phyloP scores from a whole-genome alignment of 2,113 vertebrate genomes.

The Shinisaurus crocodilurus region DNA sequence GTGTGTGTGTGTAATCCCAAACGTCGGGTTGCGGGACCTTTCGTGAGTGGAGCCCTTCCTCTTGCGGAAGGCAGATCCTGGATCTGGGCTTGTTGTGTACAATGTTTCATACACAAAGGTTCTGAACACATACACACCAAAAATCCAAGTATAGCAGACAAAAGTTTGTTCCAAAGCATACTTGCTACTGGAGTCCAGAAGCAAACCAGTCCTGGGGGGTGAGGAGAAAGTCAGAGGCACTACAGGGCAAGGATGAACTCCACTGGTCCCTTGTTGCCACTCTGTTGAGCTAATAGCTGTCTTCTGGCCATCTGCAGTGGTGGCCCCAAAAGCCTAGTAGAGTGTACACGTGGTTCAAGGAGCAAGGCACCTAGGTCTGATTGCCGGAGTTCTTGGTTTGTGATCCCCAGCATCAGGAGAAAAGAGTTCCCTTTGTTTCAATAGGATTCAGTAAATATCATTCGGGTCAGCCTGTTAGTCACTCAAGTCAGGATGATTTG shows the following conservation, averaged over 20 bases:
- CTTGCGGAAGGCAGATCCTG: too few relatives aligned
- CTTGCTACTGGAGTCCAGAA: not conserved
- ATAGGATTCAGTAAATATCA: not conserved
- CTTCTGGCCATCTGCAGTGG: not conserved
- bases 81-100: too few relatives aligned
- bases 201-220: not conserved
- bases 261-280: not conserved
- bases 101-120: too few relatives aligned
- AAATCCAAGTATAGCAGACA: not conserved
- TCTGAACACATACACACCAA: not conserved
- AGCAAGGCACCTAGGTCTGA: not conserved
- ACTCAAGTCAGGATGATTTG: not conserved
- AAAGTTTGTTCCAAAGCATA: not conserved
- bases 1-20: too few relatives aligned
- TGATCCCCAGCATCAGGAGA: not conserved
- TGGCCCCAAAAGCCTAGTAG: not conserved
- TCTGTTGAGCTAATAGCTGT: not conserved
- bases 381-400: not conserved
- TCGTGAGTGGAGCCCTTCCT: too few relatives aligned
- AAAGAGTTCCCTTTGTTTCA: not conserved
- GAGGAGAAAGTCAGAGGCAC: not conserved
- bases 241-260: not conserved
- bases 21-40: too few relatives aligned
- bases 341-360: not conserved
- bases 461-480: not conserved